phyloP scores from a whole-genome alignment of 2,797 vertebrate genomes.

The Pseudocheirus occidentalis region DNA sequence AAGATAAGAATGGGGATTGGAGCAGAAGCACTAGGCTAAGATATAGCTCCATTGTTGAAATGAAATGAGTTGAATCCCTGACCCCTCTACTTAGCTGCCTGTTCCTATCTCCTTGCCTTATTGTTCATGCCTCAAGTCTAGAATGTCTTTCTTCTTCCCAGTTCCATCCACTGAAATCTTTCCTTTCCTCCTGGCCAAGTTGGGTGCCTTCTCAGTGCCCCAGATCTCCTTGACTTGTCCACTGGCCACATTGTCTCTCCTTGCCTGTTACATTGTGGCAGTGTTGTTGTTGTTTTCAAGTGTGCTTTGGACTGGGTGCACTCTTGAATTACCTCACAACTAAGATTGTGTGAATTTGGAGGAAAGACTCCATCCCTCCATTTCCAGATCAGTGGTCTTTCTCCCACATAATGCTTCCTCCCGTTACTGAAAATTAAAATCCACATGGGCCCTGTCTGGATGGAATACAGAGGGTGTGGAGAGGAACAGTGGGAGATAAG shows the following conservation, averaged over 20 bases:
- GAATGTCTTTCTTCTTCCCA: neutral
- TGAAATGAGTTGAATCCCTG: neutral
- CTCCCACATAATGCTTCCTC: neutral
- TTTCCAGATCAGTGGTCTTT: neutral
- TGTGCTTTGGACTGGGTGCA: neutral
- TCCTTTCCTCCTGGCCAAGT: neutral
- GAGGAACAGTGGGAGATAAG: neutral
- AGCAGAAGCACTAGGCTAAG: neutral
- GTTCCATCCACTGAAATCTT: neutral
- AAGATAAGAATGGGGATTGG: neutral
- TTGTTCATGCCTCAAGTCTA: neutral
- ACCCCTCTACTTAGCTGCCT: neutral
- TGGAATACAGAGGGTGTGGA: neutral
- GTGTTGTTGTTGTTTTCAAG: neutral
- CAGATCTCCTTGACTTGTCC: neutral
- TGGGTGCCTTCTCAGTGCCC: neutral
- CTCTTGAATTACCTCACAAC: neutral
- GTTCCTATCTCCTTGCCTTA: neutral
- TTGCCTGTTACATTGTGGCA: neutral
- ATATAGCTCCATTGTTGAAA: neutral
- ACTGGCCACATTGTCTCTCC: neutral
- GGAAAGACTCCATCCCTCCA: neutral
- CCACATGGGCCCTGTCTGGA: neutral
- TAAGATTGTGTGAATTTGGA: neutral
- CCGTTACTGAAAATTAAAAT: neutral